A percentile compares a stretch with the other conserved stretches of the same genome.
Conservation (phyloP, 2,113 vertebrate species). For the Lucifuga dentata region DNA sequence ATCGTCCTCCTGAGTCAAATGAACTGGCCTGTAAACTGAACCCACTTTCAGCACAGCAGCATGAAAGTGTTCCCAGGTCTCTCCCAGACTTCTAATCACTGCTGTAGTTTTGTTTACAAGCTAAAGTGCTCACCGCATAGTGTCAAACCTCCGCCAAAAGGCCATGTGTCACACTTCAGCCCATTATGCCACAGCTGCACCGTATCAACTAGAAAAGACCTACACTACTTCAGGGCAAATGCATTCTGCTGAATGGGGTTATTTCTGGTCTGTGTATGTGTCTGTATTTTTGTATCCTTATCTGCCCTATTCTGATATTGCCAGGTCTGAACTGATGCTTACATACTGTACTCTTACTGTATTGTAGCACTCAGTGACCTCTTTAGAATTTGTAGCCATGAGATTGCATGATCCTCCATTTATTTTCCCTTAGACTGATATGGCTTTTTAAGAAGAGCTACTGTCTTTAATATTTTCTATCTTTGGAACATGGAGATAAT, state of each 20-base stretch:
- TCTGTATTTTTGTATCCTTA: constrained; percentile 34
- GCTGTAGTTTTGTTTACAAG: constrained; percentile 62
- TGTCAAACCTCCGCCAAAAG: constrained; percentile 67
- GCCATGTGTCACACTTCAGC: constrained; percentile 68
- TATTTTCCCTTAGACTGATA: constrained; percentile 39
- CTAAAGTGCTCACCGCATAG: constrained; percentile 45
- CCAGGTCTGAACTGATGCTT: constrained; percentile 2
- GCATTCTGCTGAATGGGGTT: constrained; percentile 19
- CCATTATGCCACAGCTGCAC: constrained; percentile 63
- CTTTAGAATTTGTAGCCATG: constrained; percentile 45
- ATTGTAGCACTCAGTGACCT: constrained; percentile 28
- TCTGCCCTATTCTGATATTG: constrained; percentile 26
- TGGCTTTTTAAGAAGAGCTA: constrained; percentile 25
- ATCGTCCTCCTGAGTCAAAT: constrained; percentile 19
- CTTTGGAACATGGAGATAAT: constrained; percentile 26
- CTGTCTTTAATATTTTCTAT: constrained; percentile 36
- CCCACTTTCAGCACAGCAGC: constrained; percentile 25
- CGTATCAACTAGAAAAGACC: constrained; percentile 41
- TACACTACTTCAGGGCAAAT: constrained; percentile 1
- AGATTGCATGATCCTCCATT: constrained; percentile 35
- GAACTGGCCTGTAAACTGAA: constrained; percentile 26
- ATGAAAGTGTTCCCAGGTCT: constrained; percentile 26
- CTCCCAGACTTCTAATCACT: constrained; percentile 53
- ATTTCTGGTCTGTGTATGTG: constrained; percentile 19
- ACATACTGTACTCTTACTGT: not conserved